Percentiles rank a stretch among this genome's conserved stretches.
Conservation (phyloP, 2,113 vertebrate species). For the Brachypodius melanocephalos region DNA sequence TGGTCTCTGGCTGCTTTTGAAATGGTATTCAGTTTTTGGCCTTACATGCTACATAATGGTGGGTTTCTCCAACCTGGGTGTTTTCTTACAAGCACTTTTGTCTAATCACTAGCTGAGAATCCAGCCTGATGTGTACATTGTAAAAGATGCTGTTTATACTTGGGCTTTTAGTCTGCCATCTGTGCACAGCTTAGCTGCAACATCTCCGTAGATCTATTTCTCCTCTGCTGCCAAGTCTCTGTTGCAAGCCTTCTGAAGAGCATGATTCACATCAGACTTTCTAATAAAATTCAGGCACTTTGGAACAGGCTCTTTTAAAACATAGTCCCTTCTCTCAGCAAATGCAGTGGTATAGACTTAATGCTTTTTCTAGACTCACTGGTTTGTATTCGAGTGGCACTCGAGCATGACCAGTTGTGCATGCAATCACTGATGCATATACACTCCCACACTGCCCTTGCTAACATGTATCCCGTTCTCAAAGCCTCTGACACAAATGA, state of each 20-base stretch:
- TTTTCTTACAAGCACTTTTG: constrained; percentile 25
- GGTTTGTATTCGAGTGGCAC: background rate
- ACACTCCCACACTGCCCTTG: background rate
- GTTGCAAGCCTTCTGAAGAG: background rate
- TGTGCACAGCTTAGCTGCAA: constrained; percentile 16
- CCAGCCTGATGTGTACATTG: background rate
- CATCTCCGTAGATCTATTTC: background rate
- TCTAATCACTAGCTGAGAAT: constrained; percentile 5
- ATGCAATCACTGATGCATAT: background rate
- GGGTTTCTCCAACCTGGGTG: background rate
- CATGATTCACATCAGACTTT: background rate
- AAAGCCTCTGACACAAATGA: constrained; percentile 10
- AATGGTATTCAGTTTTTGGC: background rate
- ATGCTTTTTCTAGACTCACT: background rate
- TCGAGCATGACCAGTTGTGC: background rate
- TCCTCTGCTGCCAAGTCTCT: background rate
- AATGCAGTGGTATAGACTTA: background rate
- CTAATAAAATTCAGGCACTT: background rate
- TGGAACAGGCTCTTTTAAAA: background rate
- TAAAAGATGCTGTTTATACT: constrained; percentile 48
- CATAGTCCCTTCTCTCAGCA: background rate
- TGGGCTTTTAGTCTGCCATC: constrained; percentile 22
- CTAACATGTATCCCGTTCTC: background rate
- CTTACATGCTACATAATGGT: background rate
- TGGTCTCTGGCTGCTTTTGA: background rate